Percentiles rank a stretch among this genome's conserved stretches.
phyloP scores from a whole-genome alignment of 2,888 invertebrate genomes.

The Onchidella celtica region DNA sequence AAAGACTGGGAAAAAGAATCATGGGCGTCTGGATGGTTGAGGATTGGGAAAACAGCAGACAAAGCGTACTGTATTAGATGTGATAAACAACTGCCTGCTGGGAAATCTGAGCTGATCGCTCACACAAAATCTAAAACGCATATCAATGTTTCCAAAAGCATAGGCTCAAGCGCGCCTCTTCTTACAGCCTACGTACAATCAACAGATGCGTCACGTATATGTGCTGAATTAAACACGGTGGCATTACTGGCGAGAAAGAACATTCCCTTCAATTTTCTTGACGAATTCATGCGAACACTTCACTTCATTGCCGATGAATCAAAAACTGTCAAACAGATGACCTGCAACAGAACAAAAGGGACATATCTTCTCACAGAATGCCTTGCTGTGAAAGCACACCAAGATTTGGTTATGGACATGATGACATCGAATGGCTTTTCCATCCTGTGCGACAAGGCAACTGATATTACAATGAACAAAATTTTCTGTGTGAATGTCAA shows the following conservation, averaged over 20 bases:
- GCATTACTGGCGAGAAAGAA: neutral
- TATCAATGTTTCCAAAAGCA: neutral
- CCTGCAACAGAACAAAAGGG: neutral
- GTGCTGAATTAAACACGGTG: neutral
- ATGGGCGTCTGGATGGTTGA: neutral
- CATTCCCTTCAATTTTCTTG: neutral
- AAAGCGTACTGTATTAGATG: neutral
- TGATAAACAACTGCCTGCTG: neutral
- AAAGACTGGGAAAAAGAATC: neutral
- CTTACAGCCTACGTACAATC: neutral
- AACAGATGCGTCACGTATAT: neutral
- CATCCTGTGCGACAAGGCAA: neutral
- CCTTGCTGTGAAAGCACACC: neutral
- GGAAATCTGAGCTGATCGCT: too few relatives aligned
- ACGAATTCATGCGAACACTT: neutral
- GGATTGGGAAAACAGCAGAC: neutral
- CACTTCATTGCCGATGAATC: neutral
- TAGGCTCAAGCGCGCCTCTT: neutral
- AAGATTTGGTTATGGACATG: neutral
- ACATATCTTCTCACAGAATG: neutral
- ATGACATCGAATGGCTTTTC: neutral
- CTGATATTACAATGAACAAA: constrained; percentile 1
- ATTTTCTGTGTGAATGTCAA: neutral
- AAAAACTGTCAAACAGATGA: neutral
- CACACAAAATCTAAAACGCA: neutral